Conservation (phyloP, 1,140 invertebrate species). For the Aphelenchoides fujianensis region DNA sequence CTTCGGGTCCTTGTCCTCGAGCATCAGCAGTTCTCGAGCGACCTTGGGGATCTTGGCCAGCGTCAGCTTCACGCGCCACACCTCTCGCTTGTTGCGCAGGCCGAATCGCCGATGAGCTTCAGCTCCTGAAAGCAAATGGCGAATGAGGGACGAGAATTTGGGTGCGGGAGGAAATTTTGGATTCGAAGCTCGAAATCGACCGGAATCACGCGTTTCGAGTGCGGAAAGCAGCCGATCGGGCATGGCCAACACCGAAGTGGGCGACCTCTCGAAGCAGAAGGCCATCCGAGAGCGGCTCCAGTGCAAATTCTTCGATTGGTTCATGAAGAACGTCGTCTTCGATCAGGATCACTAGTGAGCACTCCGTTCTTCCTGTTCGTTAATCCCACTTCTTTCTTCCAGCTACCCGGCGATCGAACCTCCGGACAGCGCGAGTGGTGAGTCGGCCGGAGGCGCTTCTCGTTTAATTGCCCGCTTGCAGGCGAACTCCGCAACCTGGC, state of each 20-base stretch:
- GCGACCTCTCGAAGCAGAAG: constrained; percentile 77
- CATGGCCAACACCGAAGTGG: constrained; percentile 44
- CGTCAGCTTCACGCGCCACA: constrained; percentile 97
- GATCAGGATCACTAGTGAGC: no score
- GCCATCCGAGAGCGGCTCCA: constrained; percentile 73
- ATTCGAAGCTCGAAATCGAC: no score
- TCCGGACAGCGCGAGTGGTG: constrained; percentile 76
- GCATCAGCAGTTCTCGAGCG: constrained; percentile 91
- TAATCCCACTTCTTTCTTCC: no score
- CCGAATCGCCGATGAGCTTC: constrained; percentile 96
- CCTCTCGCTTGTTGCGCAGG: constrained; percentile 95
- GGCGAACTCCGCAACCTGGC: constrained; percentile 72
- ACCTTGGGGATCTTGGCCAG: constrained; percentile 98
- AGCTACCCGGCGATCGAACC: constrained; percentile 91
- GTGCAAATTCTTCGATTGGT: constrained; percentile 92
- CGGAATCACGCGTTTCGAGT: no score
- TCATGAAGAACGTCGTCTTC: constrained; percentile 87
- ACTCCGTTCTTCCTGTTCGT: no score
- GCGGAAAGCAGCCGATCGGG: constrained; percentile 68
- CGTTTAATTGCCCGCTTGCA: no score
- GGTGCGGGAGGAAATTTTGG: no score
- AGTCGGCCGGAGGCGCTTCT: no score
- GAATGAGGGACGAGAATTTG: no score
- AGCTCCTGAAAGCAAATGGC: constrained; percentile 72
- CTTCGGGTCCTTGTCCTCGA: constrained; percentile 95